These are phyloP conservation scores for Dermolepida albohirtum DNA, from an alignment of 2,888 invertebrate species.

Conservation along the genomic window DNA sequence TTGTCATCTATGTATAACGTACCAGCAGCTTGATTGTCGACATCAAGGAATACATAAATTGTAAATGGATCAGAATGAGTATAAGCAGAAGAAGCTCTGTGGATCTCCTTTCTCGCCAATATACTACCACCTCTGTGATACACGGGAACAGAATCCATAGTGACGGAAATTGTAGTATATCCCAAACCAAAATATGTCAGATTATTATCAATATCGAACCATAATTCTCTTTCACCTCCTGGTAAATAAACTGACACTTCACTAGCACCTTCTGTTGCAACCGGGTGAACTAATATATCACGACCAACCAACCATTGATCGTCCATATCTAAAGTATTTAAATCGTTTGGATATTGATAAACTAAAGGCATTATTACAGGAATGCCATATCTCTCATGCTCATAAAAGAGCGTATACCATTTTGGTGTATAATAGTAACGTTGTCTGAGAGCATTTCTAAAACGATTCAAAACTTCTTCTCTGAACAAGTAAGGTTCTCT, in stretches of 20 bases:
- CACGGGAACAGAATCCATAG: constrained; percentile 78
- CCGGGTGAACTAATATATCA: constrained; percentile 86
- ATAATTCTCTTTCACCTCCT: constrained; percentile 82
- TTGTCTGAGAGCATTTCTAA: constrained; percentile 70
- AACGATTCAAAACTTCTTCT: constrained; percentile 70
- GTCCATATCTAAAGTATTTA: constrained; percentile 81
- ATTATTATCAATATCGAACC: constrained; percentile 46
- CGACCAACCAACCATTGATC: constrained; percentile 83
- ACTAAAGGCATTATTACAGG: constrained; percentile 92
- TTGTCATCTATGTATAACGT: constrained; percentile 92
- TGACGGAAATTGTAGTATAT: constrained; percentile 37
- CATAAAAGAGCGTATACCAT: constrained; percentile 92
- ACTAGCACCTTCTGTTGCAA: constrained; percentile 79
- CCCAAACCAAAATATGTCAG: constrained; percentile 39
- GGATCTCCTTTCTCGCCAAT: constrained; percentile 86
- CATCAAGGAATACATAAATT: constrained; percentile 81
- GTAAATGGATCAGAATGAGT: constrained; percentile 93
- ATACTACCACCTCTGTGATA: constrained; percentile 91
- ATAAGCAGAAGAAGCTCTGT: constrained; percentile 81
- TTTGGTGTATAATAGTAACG: constrained; percentile 89
- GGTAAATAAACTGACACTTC: constrained; percentile 89
- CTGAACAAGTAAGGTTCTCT: constrained; percentile 95
- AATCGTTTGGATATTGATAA: constrained; percentile 88
- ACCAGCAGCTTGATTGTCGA: constrained; percentile 75
- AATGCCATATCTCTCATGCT: constrained; percentile 82